A percentile compares a stretch with the other conserved stretches of the same genome.
Evolutionary conservation across 2,888 invertebrate genomes (phyloP).

Genomic region (Luperina nickerlii): DNA sequence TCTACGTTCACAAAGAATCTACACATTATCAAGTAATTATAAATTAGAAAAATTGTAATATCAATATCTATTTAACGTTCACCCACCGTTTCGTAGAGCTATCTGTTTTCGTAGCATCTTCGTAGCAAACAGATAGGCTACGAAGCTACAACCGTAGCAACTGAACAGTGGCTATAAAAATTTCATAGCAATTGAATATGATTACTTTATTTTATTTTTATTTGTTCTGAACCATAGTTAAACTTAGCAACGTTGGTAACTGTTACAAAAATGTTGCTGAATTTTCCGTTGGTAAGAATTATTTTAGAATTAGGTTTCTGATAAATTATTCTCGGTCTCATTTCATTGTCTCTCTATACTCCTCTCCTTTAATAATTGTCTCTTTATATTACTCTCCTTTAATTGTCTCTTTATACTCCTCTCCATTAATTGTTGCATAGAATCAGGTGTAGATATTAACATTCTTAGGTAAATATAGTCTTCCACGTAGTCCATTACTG

Average conservation of each 20-base stretch:
- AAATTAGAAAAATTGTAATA: background rate
- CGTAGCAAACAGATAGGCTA: constrained; percentile 43
- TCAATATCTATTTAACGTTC: background rate
- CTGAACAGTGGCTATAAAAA: constrained; percentile 18
- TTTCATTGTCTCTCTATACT: background rate
- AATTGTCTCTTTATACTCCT: background rate
- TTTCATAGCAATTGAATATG: constrained; percentile 17
- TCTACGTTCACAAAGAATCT: background rate
- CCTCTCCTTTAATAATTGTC: no score
- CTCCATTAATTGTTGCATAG: background rate
- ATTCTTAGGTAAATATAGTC: background rate
- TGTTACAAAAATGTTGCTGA: background rate
- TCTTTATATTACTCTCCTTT: no score
- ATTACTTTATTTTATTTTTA: background rate
- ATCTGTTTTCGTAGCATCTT: constrained; percentile 47
- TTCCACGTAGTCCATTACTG: background rate
- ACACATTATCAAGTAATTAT: background rate
- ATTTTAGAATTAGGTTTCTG: background rate
- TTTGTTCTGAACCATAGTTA: background rate
- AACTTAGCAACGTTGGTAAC: background rate
- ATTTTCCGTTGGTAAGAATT: background rate
- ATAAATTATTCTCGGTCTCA: background rate
- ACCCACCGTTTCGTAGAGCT: background rate
- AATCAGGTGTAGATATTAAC: background rate
- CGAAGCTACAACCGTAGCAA: constrained; percentile 35